These are phyloP conservation scores for Marisa cornuarietis DNA, from an alignment of 1,140 invertebrate genomes.

Conservation along the genomic window DNA sequence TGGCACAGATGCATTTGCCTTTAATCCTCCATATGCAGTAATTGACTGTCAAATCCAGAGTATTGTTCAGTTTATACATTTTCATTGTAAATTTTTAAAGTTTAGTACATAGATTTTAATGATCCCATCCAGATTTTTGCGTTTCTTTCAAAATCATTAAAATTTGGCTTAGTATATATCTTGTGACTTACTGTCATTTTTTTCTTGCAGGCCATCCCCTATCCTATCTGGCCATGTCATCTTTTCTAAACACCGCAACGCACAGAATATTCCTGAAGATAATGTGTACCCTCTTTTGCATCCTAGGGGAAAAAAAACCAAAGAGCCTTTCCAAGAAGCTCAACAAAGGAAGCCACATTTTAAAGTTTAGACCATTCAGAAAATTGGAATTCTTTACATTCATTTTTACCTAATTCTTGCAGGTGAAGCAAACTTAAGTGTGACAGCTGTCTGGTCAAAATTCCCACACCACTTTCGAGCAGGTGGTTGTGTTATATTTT, in stretches of 20 bases:
- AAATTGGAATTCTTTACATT: not conserved
- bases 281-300: conserved; percentile 51
- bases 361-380: conserved; percentile 46
- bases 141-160: not conserved
- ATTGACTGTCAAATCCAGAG: too few species aligned
- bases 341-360: conserved; percentile 59
- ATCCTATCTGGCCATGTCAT: conserved; percentile 7
- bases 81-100: not conserved
- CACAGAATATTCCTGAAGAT: conserved; percentile 43
- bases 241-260: conserved; percentile 41
- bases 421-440: too few species aligned
- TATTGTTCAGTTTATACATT: too few species aligned
- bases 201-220: not conserved
- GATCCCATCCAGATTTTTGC: not conserved
- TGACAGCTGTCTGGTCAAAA: too few species aligned
- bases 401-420: not conserved
- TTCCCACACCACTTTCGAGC: too few species aligned
- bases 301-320: conserved; percentile 43
- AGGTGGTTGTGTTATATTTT: too few species aligned
- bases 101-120: not conserved
- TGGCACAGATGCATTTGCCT: too few species aligned
- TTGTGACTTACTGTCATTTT: not conserved
- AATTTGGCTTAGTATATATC: too few species aligned
- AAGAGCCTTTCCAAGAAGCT: conserved; percentile 39
- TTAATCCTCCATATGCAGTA: too few species aligned